Base-by-base conservation (phyloP, 1,140 invertebrate species). In the Drosophila ohnishii region DNA sequence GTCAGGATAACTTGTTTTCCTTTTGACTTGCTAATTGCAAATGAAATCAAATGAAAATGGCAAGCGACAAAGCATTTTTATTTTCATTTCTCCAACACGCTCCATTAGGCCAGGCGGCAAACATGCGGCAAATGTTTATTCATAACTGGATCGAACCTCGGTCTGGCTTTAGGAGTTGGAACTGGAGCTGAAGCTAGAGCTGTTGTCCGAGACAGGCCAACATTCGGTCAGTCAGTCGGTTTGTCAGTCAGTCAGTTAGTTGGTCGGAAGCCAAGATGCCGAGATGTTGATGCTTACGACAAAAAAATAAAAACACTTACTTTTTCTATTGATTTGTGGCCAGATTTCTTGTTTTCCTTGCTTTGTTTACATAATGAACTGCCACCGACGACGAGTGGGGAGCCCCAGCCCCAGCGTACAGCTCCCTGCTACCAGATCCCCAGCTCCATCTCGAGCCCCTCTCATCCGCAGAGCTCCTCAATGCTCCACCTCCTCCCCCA, bases 301-400 rank as follows among this genome's bases (percentile, higher is more conserved):
- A 75, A 66, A 50, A 75, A 75, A 75, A 66, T 65, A 75, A 75
- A 75, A 75, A 40, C 72, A 75, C 67, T 71, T 66, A 57, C 65
- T 48, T 75, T 86, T 81, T 78, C 79, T 83, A 86, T 87, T 87
- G 83, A 86, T 86, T 86, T 86, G 83, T 83, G 25, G 83, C 84
- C 75, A 86, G 83, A 87, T 86, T 86, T 86, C 83, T 86, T 82
- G 83, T 87, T 86, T 83, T 83, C 83, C 83, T 86, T 86, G 82
- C 70, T 67, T 61, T 63, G 79, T 87, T 86, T 86, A 86, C 76
- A 86, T 86, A 86, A 86, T 79, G 70, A 82, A 87, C 73, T 87
- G 82, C 83, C 81, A 79, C 83, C 70, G 80, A 35, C 70, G 75
- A 35, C 51, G 50, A 50, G 61, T 55, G 61, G 32, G 5, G 34